Evolutionary conservation across 1,140 invertebrate species (phyloP).

Genomic region (Gonioctena quinquepunctata): DNA sequence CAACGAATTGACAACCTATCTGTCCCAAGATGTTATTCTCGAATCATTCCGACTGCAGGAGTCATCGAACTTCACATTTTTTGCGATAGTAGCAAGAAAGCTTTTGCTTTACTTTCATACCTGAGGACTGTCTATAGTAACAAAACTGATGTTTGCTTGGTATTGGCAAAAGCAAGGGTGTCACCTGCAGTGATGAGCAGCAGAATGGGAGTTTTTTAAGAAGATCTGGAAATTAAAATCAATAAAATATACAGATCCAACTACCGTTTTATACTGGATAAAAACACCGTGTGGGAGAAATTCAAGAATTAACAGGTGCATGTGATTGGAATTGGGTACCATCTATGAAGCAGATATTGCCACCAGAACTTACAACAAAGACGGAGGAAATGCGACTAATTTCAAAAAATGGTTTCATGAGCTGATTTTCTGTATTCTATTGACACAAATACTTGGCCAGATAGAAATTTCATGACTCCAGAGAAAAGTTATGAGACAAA

Average conservation of each 20-base stretch:
- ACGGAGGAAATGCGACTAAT: neutral
- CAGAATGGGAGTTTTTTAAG: neutral
- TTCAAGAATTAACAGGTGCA: neutral
- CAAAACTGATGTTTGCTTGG: neutral
- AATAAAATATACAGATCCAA: neutral
- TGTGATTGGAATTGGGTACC: neutral
- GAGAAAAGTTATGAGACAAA: too few relatives aligned
- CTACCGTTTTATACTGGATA: neutral
- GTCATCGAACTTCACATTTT: neutral
- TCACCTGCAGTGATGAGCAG: neutral
- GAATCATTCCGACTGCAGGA: neutral
- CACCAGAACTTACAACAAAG: neutral
- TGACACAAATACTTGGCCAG: neutral
- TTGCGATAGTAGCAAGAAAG: neutral
- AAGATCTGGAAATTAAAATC: neutral
- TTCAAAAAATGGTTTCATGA: neutral
- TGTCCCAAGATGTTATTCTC: neutral
- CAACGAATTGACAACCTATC: neutral
- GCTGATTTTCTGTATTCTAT: too few relatives aligned
- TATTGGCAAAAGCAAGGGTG: neutral
- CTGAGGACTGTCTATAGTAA: neutral
- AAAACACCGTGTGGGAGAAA: neutral
- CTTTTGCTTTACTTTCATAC: neutral
- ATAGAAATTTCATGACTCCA: too few relatives aligned
- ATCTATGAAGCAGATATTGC: neutral